Percentiles rank a stretch among this genome's conserved stretches.
These are phyloP conservation scores for Ethmia dodecea DNA, from an alignment of 2,888 invertebrate species.

Conservation along the genomic window DNA sequence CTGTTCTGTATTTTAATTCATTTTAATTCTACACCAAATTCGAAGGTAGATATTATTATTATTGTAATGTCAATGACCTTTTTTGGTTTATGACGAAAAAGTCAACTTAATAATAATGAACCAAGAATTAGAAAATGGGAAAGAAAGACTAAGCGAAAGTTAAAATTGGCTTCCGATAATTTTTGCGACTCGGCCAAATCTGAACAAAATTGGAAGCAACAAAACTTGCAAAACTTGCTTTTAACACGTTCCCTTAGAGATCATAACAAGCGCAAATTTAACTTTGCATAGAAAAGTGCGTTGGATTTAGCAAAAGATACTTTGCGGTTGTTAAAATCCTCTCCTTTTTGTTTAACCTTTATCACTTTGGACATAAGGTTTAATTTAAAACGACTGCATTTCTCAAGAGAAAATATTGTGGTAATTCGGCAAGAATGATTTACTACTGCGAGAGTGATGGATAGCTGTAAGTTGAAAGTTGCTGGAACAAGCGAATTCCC, in stretches of 20 bases:
- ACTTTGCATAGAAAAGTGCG: neutral
- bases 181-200: slow-evolving; percentile 10
- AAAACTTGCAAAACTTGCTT: neutral
- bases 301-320: neutral
- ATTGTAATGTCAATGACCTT: too few relatives aligned
- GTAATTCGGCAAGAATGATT: slow-evolving; percentile 4
- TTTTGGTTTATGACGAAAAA: too few relatives aligned
- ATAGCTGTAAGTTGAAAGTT: neutral
- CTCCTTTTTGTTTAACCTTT: neutral
- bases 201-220: neutral
- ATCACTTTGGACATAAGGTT: neutral
- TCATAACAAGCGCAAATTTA: neutral
- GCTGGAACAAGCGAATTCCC: too few relatives aligned
- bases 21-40: too few relatives aligned
- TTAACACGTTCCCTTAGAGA: neutral
- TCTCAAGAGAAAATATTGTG: neutral
- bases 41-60: too few relatives aligned
- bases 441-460: slow-evolving; percentile 6
- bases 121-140: too few relatives aligned
- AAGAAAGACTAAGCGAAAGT: slow-evolving; percentile 19
- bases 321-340: neutral
- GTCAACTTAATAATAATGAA: too few relatives aligned
- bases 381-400: neutral
- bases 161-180: slow-evolving; percentile 24
- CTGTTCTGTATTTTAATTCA: too few relatives aligned